Base-by-base conservation (phyloP, 2,797 vertebrate genomes). In the Sebastes glaucus region DNA sequence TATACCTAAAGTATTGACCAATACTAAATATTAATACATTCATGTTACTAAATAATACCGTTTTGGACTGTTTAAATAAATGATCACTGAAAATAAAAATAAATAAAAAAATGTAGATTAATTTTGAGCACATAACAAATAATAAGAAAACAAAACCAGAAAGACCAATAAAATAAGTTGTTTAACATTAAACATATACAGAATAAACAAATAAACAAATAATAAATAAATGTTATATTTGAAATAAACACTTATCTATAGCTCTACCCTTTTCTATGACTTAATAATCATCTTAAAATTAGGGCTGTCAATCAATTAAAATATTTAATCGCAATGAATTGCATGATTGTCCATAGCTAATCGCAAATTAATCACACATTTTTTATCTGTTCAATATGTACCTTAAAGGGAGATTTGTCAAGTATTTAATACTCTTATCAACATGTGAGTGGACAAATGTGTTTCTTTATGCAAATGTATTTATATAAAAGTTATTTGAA, bases 41-140 rank as follows among this genome's bases (percentile, higher is more conserved):
- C 1, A 42, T 55, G 20, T n/a, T 8, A 30, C 56, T 22, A 30
- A 68, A 56, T 32, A 10, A 22, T 30, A 61, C 28, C 2, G 5
- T 32, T 32, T 32, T 49, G 16, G 7, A 49, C 42, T 18, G 42
- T 49, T 49, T 49, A 7, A 7, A 49, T 49, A 18, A 49, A 49
- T 46, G 38, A 16, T 42, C 14, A 42, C 6, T 46, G 1, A 49
- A 49, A 49, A 49, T 4, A 2, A 49, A 49, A 18, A 49, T 2
- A 20, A 18, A 49, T 20, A 8, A 49, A 49, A 20, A 0, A 49
- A 49, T 46, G 0, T 46, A 20, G 1, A 49, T 49, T 49, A 0
- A 20, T 49, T 49, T 49, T 49, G 46, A 49, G 3, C 7, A 49
- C 0, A 53, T 22, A n/a, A 22, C 20, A 53, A 53, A 53, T 53